Evolutionary conservation across 2,888 invertebrate species (phyloP).

Genomic region (Biston stratarius): DNA sequence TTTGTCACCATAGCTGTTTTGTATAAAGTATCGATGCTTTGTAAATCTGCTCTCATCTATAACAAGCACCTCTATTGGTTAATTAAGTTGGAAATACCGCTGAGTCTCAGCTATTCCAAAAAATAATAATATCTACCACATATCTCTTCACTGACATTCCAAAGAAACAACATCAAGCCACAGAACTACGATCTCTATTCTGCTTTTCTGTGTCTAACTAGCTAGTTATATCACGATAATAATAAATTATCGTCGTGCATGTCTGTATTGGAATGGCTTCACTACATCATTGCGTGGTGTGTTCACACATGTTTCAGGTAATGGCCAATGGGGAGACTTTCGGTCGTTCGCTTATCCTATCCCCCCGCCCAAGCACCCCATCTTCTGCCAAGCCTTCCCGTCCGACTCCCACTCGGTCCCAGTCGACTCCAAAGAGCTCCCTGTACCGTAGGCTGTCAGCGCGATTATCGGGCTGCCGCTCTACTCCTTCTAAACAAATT

Average conservation of each 20-base stretch:
- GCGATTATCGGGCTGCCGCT: conserved; percentile 76
- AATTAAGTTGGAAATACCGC: conserved; percentile 40
- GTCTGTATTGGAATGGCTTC: conserved; percentile 86
- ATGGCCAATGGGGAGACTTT: conserved; percentile 89
- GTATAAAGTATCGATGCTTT: conserved; percentile 54
- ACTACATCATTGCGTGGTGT: conserved; percentile 87
- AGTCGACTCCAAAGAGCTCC: conserved; percentile 80
- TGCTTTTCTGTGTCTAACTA: conserved; percentile 74
- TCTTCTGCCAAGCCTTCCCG: conserved; percentile 71
- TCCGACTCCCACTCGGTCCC: conserved; percentile 74
- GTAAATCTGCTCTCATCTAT: conserved; percentile 50
- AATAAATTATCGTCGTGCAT: conserved; percentile 76
- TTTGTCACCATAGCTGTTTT: conserved; percentile 42
- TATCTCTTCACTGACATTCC: conserved; percentile 17
- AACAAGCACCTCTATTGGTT: conserved; percentile 37
- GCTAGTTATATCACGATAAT: conserved; percentile 65
- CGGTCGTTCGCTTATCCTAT: conserved; percentile 88
- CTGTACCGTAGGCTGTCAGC: conserved; percentile 81
- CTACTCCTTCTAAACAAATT: conserved; percentile 58
- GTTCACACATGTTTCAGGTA: conserved; percentile 89
- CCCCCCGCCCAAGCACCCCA: conserved; percentile 77
- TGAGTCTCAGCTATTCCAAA: conserved; percentile 30
- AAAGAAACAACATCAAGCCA: conserved; percentile 19
- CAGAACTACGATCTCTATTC: conserved; percentile 47
- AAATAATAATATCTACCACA: conserved; percentile 20